A percentile compares a stretch with the other conserved stretches of the same genome.
phyloP scores from a whole-genome alignment of 2,888 invertebrate species.

The Folsomia candida region DNA sequence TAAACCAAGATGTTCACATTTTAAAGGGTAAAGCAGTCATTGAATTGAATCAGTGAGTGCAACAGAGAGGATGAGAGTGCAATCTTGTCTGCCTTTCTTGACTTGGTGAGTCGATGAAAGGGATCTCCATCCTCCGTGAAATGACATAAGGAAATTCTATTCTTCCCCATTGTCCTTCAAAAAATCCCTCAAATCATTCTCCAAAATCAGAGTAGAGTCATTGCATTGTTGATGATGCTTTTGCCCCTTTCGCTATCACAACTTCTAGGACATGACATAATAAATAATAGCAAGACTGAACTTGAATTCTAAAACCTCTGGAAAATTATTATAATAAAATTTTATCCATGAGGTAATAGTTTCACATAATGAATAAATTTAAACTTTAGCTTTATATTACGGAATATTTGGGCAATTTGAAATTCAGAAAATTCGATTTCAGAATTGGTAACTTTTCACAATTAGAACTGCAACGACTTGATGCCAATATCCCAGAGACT shows the following conservation, averaged over 20 bases:
- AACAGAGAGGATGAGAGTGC: neutral
- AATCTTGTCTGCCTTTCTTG: neutral
- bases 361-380: neutral
- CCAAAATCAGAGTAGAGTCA: neutral
- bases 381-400: neutral
- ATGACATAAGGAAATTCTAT: constrained; percentile 27
- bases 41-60: neutral
- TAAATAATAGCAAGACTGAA: neutral
- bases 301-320: neutral
- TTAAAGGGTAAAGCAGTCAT: neutral
- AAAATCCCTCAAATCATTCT: neutral
- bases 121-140: constrained; percentile 31
- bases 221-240: neutral
- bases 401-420: neutral
- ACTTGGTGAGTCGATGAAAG: neutral
- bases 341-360: neutral
- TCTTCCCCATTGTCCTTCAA: constrained; percentile 17
- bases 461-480: neutral
- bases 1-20: neutral
- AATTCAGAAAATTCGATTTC: neutral
- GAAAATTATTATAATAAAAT: too few relatives aligned
- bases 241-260: too few relatives aligned
- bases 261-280: neutral
- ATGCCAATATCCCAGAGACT: neutral
- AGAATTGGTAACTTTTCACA: too few relatives aligned